Evolutionary conservation across 2,797 vertebrate species (phyloP).

Genomic region (Helarctos malayanus): DNA sequence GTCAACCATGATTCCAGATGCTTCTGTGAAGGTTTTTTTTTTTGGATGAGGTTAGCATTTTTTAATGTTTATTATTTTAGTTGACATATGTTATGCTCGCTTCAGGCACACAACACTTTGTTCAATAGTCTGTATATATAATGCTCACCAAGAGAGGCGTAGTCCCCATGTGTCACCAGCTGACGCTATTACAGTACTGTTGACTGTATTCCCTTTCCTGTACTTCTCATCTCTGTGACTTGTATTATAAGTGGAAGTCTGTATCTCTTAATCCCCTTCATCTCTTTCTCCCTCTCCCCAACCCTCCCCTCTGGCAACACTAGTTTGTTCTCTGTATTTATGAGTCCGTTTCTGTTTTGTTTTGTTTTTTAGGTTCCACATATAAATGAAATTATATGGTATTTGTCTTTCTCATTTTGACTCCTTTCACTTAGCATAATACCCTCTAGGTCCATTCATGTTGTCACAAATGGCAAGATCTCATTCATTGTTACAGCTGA

Average conservation of each 20-base stretch:
- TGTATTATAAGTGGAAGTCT: neutral
- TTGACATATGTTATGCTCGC: neutral
- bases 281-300: neutral
- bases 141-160: neutral
- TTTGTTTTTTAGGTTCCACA: neutral
- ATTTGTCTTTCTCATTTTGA: neutral
- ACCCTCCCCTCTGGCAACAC: neutral
- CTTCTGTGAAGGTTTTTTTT: neutral
- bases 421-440: neutral
- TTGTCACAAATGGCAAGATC: neutral
- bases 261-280: neutral
- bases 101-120: neutral
- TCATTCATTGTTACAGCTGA: neutral
- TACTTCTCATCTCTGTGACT: neutral
- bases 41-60: neutral
- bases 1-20: neutral
- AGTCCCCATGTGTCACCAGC: neutral
- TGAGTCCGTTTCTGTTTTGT: neutral
- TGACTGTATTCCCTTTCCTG: neutral
- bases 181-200: neutral
- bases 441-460: neutral
- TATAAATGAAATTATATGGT: neutral
- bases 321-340: neutral
- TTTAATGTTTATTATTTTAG: neutral
- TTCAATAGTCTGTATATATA: neutral